These are phyloP conservation scores for Trinorchestia longiramus DNA, from an alignment of 1,140 invertebrate genomes.

Conservation along the genomic window DNA sequence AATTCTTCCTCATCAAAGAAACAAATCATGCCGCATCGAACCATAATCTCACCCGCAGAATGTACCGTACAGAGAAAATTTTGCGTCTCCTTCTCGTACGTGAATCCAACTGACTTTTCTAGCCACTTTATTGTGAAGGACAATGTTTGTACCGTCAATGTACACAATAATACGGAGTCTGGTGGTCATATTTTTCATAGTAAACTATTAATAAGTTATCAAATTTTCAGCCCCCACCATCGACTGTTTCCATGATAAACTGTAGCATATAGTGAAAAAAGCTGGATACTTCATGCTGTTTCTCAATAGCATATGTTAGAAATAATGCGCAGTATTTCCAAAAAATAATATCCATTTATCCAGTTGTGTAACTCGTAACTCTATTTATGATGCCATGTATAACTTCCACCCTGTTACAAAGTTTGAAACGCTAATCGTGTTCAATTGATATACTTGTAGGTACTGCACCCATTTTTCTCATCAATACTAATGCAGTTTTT, in stretches of 20 bases:
- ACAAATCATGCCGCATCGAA: neutral
- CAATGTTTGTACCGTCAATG: neutral
- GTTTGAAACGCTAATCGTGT: neutral
- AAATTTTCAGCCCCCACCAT: no score
- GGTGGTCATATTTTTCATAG: neutral
- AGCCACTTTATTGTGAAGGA: neutral
- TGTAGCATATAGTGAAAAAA: neutral
- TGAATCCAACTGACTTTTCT: neutral
- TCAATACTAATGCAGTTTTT: neutral
- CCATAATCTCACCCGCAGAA: no score
- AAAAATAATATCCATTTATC: neutral
- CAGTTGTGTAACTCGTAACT: neutral
- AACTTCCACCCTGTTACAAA: neutral
- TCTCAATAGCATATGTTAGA: neutral
- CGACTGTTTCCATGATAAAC: no score
- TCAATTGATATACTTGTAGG: neutral
- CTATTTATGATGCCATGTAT: neutral
- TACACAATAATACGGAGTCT: neutral
- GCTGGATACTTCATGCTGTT: neutral
- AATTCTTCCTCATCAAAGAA: neutral
- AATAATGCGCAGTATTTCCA: neutral
- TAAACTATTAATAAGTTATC: neutral
- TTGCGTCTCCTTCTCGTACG: neutral
- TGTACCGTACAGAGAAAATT: no score
- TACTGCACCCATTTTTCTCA: neutral